Evolutionary conservation across 2,888 invertebrate genomes (phyloP).

Genomic region (Drosophila macrospina): DNA sequence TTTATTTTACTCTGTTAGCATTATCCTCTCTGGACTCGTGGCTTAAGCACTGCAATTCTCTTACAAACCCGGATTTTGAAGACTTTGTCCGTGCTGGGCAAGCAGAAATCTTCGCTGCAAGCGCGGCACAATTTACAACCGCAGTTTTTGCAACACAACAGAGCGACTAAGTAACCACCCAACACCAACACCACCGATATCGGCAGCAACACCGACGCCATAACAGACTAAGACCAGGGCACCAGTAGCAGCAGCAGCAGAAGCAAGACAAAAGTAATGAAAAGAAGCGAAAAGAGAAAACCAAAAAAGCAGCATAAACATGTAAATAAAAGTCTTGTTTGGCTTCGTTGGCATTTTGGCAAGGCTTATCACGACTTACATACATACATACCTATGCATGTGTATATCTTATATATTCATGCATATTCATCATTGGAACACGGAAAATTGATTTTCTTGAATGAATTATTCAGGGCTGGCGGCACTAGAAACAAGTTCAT

Average conservation of each 20-base stretch:
- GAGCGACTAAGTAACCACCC: constrained; percentile 54
- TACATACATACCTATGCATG: not conserved
- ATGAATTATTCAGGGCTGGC: constrained; percentile 71
- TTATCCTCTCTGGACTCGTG: constrained; percentile 23
- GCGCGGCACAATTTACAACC: constrained; percentile 52
- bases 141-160: constrained; percentile 47
- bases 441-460: constrained; percentile 75
- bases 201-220: constrained; percentile 51
- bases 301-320: constrained; percentile 25
- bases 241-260: constrained; percentile 36
- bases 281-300: constrained; percentile 25
- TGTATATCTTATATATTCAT: constrained; percentile 34
- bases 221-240: constrained; percentile 55
- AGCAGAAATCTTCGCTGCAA: constrained; percentile 75
- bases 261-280: constrained; percentile 26
- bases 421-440: constrained; percentile 72
- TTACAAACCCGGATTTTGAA: constrained; percentile 83
- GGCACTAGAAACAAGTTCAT: constrained; percentile 50
- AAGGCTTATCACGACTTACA: constrained; percentile 49
- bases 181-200: constrained; percentile 19
- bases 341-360: constrained; percentile 48
- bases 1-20: constrained; percentile 12
- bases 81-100: constrained; percentile 82
- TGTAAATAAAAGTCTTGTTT: constrained; percentile 52
- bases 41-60: constrained; percentile 63